Conservation (phyloP, 2,888 invertebrate species). For the Antheraea yamamai region DNA sequence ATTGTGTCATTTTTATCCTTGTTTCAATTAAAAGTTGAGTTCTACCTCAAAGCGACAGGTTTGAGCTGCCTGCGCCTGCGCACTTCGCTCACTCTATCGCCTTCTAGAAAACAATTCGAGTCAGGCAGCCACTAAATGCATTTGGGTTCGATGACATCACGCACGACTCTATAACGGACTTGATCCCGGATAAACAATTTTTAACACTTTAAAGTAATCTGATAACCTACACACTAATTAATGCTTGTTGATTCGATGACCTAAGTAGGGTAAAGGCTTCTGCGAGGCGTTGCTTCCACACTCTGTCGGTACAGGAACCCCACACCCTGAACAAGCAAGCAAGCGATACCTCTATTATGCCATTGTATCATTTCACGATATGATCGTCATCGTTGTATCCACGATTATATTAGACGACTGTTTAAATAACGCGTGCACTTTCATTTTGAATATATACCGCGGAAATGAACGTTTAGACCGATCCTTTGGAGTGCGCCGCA, state of each 20-base stretch:
- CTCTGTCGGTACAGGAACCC: background rate
- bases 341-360: background rate
- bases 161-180: background rate
- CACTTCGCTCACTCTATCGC: background rate
- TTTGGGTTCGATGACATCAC: background rate
- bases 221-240: background rate
- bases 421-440: background rate
- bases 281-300: background rate
- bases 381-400: too few species aligned
- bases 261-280: background rate
- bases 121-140: background rate
- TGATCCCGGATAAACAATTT: background rate
- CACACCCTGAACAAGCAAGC: background rate
- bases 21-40: background rate
- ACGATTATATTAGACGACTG: background rate
- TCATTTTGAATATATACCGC: background rate
- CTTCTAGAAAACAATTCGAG: background rate
- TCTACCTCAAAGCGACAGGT: background rate
- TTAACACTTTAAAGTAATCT: background rate
- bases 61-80: background rate
- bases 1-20: background rate
- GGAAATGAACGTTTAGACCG: background rate
- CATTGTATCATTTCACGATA: background rate
- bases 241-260: background rate
- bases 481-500: background rate